Evolutionary conservation across 2,797 vertebrate species (phyloP), one percentile per base, ranked within the genome.

Genomic region (Rhinogobio ventralis): DNA sequence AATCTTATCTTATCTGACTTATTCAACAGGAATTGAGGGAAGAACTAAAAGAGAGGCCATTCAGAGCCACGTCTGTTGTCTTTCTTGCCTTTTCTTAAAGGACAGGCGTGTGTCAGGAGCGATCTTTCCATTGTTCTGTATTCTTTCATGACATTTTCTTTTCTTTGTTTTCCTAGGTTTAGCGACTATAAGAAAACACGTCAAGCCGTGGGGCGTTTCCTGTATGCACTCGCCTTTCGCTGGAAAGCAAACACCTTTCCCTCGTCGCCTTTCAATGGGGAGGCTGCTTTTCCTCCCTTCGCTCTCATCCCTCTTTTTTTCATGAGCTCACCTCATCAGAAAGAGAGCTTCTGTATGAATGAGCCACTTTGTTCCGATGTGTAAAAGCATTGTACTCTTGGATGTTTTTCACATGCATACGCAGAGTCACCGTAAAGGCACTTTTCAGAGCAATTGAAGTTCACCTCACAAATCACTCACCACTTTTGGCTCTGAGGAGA

Each of bases 401-500:
- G 81, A 88, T 89, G 82, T 42, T 82, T 25, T 5, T 76, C 60
- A 69, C 55, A 68, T 75, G 81, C 77, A 28, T 60, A 85, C 19
- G 39, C 62, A 14, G 72, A 72, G 62, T 76, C 53, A 25, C 60
- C 55, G 46, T 49, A 67, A 68, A 64, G 42, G 78, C 39, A 71
- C 51, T 84, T 77, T 85, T 71, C 78, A 88, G 79, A 76, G 85
- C 81, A 91, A 88, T 91, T 72, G 89, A 72, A 86, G 89, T 91
- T 94, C 94, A 93, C 90, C 91, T 93, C 90, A 77, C 89, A 90
- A 92, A 91, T 92, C 89, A 89, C 87, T 86, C 87, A 85, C 4
- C 80, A 87, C 83, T 82, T 89, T 91, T 92, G 76, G 89, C 87
- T 87, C 87, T 87, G 78, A 90, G 89, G 87, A 89, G 89, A 89